Percentiles rank a stretch among this genome's conserved stretches.
These are phyloP conservation scores for Acanthurus leucopareius DNA, from an alignment of 2,797 vertebrate genomes.

Conservation along the genomic window DNA sequence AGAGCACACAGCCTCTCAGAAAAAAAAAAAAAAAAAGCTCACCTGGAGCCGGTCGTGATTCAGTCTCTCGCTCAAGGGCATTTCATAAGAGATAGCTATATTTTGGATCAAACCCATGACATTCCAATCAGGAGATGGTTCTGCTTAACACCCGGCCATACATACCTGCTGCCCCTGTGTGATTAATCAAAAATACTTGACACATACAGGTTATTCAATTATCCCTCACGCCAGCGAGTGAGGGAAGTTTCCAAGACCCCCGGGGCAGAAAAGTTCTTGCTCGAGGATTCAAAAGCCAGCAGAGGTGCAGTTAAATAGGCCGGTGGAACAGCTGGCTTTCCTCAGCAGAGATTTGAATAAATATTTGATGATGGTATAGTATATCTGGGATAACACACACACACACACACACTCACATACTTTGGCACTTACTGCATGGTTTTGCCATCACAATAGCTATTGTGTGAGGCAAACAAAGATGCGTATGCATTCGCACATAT, in stretches of 20 bases:
- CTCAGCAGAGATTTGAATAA: constrained; percentile 58
- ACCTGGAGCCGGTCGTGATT: constrained; percentile 39
- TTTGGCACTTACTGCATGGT: constrained; percentile 47
- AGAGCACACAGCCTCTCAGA: not conserved
- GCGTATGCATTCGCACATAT: constrained; percentile 34
- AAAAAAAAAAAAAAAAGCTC: not conserved
- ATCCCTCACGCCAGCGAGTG: constrained; percentile 41
- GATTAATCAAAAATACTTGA: constrained; percentile 72
- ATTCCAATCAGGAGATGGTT: constrained; percentile 56
- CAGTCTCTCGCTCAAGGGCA: constrained; percentile 52
- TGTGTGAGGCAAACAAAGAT: constrained; percentile 61
- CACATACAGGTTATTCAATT: constrained; percentile 64
- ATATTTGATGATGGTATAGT: constrained; percentile 67
- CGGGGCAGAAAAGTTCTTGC: constrained; percentile 46
- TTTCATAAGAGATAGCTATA: constrained; percentile 50
- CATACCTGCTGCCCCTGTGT: constrained; percentile 43
- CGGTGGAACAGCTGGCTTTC: constrained; percentile 67
- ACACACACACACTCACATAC: constrained; percentile 4
- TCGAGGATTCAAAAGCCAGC: constrained; percentile 57
- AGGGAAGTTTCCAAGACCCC: constrained; percentile 45
- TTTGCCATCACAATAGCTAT: constrained; percentile 58
- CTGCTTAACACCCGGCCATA: constrained; percentile 38
- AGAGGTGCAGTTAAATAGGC: constrained; percentile 63
- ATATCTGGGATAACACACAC: constrained; percentile 56
- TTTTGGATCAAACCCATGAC: constrained; percentile 60